Evolutionary conservation across 2,113 vertebrate species (phyloP).

Genomic region (Nanger granti): DNA sequence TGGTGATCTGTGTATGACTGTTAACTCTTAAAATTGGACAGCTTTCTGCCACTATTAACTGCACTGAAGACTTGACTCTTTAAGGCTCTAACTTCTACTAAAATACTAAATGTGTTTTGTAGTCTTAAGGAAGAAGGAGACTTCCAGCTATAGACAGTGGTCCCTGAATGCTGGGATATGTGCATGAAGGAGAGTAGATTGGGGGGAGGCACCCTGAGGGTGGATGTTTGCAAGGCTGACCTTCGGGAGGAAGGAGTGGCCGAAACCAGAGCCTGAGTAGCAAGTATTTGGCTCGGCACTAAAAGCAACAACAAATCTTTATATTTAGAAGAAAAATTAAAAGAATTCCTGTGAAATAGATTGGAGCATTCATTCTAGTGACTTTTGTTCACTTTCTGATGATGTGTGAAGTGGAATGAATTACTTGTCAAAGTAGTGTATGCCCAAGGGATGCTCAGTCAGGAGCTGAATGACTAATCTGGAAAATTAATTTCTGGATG

Average conservation of each 20-base stretch:
- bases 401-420: neutral
- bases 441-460: neutral
- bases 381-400: neutral
- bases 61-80: neutral
- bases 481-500: neutral
- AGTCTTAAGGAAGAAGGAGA: neutral
- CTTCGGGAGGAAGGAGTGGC: neutral
- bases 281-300: neutral
- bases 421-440: neutral
- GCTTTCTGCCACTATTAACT: neutral
- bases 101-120: neutral
- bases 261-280: neutral
- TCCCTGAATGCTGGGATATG: neutral
- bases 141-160: neutral
- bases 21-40: neutral
- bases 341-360: neutral
- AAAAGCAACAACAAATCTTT: neutral
- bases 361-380: neutral
- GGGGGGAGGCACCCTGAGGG: neutral
- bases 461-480: neutral
- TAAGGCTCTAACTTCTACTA: neutral
- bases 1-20: neutral
- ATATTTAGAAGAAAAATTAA: neutral
- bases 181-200: neutral
- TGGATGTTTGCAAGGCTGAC: neutral